Conservation (phyloP, 2,888 invertebrate species). For the Pilophorus perplexus region DNA sequence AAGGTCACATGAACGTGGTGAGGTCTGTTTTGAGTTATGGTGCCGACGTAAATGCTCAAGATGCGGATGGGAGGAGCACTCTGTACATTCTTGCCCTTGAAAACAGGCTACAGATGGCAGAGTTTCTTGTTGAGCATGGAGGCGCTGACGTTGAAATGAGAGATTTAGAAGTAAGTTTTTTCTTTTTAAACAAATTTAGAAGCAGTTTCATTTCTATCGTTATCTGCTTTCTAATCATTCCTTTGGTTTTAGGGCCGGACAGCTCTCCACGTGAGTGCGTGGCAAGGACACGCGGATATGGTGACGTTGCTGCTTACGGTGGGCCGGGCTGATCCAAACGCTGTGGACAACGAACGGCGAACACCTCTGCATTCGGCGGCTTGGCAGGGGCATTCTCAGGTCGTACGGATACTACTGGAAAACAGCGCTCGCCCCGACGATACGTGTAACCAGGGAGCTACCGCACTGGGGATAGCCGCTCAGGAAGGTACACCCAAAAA, state of each 20-base stretch:
- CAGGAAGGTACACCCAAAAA: conserved; percentile 73
- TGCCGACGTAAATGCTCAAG: conserved; percentile 82
- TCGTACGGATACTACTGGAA: conserved; percentile 75
- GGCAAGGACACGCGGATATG: conserved; percentile 94
- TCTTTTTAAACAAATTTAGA: no score
- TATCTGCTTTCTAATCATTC: no score
- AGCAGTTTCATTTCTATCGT: no score
- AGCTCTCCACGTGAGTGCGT: conserved; percentile 83
- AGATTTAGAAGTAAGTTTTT: conserved; percentile 69
- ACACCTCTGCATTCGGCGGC: conserved; percentile 92
- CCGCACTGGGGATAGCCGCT: conserved; percentile 90
- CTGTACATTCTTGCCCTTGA: conserved; percentile 88
- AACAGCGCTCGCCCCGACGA: conserved; percentile 82
- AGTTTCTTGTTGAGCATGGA: conserved; percentile 73
- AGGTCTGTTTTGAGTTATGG: conserved; percentile 67
- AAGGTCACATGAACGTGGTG: conserved; percentile 79
- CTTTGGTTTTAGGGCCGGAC: conserved; percentile 71
- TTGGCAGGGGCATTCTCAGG: conserved; percentile 89
- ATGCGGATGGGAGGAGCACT: conserved; percentile 89
- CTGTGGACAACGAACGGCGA: conserved; percentile 79
- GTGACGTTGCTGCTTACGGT: conserved; percentile 76
- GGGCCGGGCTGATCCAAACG: conserved; percentile 84
- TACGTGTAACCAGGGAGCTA: conserved; percentile 92
- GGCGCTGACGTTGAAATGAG: conserved; percentile 79
- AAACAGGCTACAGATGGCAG: conserved; percentile 79